Evolutionary conservation across 2,888 invertebrate species (phyloP), one percentile per base, ranked within the genome.

Genomic region (Pseudanteris insignis): DNA sequence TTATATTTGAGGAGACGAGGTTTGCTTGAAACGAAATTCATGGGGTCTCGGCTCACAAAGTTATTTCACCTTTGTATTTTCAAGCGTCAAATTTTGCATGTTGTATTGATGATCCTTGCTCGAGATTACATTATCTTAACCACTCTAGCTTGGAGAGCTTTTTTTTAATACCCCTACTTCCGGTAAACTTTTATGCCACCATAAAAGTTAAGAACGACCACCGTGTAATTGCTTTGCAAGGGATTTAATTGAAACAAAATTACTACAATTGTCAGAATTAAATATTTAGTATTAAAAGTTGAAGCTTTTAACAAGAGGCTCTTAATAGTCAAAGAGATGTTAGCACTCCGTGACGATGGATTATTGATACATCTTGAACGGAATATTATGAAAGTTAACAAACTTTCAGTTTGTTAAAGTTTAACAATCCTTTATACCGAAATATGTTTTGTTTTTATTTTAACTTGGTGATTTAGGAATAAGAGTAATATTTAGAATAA

Each of bases 211-310:
- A 33, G 12, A 37, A 18, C 6, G 50, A 62, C 55, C 40, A 51
- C 29, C 24, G 41, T 24, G 34, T 55, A 62, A 62, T 38, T 41
- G 13, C 36, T 50, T 55, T 62, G 46, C 48, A 46, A 30, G 46
- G 44, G 41, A 37, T 62, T 51, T 47, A 51, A 51, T 46, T 55
- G 33, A 54, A 61, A 61, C 37, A 33, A 53, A 60, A 53, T 12
- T 38, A 38, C 10, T 24, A 12, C 9, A 50, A 53, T 28, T 53
- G 51, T 18, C n/a, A n/a, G n/a, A n/a, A n/a, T n/a, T n/a, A n/a
- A n/a, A n/a, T n/a, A n/a, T n/a, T n/a, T n/a, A n/a, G n/a, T n/a
- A n/a, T n/a, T n/a, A n/a, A n/a, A n/a, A n/a, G n/a, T n/a, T n/a
- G n/a, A n/a, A n/a, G n/a, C n/a, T n/a, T 41, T 60, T 60, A 47